phyloP scores from a whole-genome alignment of 2,888 invertebrate genomes.

The Eristalis intricaria region DNA sequence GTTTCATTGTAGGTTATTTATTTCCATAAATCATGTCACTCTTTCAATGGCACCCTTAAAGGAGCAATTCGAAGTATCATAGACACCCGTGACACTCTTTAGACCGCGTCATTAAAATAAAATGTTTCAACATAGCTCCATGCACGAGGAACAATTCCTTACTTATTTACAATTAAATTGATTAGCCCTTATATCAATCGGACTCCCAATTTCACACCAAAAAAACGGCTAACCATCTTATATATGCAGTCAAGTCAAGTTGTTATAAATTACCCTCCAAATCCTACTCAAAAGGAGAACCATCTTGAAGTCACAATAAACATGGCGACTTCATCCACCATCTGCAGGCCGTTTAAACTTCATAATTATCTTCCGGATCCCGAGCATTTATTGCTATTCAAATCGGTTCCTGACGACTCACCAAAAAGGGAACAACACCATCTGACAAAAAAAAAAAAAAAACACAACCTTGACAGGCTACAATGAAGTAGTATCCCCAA shows the following conservation, averaged over 20 bases:
- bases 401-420: conserved; percentile 4
- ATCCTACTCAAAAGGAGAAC: background rate
- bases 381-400: conserved; percentile 35
- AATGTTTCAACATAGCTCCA: too few relatives aligned
- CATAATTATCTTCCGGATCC: conserved; percentile 17
- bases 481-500: conserved; percentile 13
- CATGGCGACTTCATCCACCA: background rate
- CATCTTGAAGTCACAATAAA: background rate
- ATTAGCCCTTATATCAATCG: too few relatives aligned
- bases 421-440: conserved; percentile 2
- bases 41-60: too few relatives aligned
- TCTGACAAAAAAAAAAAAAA: background rate
- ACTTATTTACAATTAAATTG: too few relatives aligned
- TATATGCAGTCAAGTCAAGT: background rate
- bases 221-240: too few relatives aligned
- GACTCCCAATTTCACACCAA: too few relatives aligned
- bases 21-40: too few relatives aligned
- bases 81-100: too few relatives aligned
- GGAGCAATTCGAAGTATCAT: too few relatives aligned
- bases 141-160: too few relatives aligned
- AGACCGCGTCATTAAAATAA: too few relatives aligned
- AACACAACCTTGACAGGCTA: conserved; percentile 4
- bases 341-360: background rate
- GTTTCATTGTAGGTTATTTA: too few relatives aligned
- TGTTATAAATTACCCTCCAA: background rate